Conservation (phyloP, 2,888 invertebrate genomes). For the Carpatolechia fugitivella region DNA sequence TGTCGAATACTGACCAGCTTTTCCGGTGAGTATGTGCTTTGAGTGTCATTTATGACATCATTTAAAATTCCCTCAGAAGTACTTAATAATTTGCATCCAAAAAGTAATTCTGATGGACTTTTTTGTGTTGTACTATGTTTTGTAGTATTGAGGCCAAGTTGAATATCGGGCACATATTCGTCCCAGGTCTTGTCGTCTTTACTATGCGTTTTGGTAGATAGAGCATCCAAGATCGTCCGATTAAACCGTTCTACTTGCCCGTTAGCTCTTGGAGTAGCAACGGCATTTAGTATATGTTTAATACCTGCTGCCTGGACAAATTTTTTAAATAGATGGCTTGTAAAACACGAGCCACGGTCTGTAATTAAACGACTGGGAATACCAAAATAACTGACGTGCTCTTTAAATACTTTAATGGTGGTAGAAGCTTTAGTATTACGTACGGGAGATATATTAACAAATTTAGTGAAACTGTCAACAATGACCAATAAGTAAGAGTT, state of each 20-base stretch:
- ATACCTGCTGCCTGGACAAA: slow-evolving; percentile 1
- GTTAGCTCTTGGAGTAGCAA: too few relatives aligned
- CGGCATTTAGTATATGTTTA: too few relatives aligned
- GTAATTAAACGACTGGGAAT: slow-evolving; percentile 8
- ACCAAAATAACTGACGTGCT: slow-evolving; percentile 1
- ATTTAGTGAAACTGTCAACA: slow-evolving; percentile 18
- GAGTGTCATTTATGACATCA: slow-evolving; percentile 18
- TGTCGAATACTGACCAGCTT: not conserved
- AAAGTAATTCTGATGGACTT: slow-evolving; percentile 22
- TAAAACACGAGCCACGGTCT: slow-evolving; percentile 8
- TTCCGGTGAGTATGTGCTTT: not conserved
- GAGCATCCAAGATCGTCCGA: too few relatives aligned
- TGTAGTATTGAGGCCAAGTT: slow-evolving; percentile 21
- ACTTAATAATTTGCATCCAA: slow-evolving; percentile 20
- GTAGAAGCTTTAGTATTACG: slow-evolving; percentile 13
- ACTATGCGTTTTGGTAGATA: slow-evolving; percentile 2
- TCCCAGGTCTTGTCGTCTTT: slow-evolving; percentile 19
- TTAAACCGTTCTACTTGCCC: too few relatives aligned
- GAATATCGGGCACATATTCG: slow-evolving; percentile 19
- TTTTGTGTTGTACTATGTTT: slow-evolving; percentile 21
- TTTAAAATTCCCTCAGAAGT: slow-evolving; percentile 15
- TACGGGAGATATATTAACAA: slow-evolving; percentile 11
- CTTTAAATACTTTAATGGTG: not conserved
- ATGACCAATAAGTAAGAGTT: slow-evolving; percentile 13
- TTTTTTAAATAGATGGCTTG: slow-evolving; percentile 1